Percentiles rank a stretch among this genome's conserved stretches.
Evolutionary conservation across 2,888 invertebrate species (phyloP).

Genomic region (Luffia ferchaultella): DNA sequence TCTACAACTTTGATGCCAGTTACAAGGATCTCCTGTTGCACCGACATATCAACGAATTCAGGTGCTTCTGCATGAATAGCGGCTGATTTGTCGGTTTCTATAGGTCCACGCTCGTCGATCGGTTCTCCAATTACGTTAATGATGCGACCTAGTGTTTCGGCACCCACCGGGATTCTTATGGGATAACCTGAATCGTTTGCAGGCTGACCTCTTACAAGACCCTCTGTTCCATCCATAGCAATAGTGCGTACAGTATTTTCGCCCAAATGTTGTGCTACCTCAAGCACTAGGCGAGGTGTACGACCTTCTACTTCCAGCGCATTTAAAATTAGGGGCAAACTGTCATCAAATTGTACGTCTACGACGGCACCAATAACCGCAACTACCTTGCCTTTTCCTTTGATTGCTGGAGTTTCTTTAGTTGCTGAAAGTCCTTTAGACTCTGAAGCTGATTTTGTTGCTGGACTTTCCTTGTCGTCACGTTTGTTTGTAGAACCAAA

Average conservation of each 20-base stretch:
- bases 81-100: conserved; percentile 78
- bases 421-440: conserved; percentile 40
- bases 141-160: conserved; percentile 89
- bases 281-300: conserved; percentile 78
- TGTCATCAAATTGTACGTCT: conserved; percentile 95
- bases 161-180: conserved; percentile 92
- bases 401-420: conserved; percentile 30
- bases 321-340: conserved; percentile 92
- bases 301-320: conserved; percentile 92
- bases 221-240: conserved; percentile 95
- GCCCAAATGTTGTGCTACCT: conserved; percentile 93
- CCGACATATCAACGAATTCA: conserved; percentile 91
- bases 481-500: conserved; percentile 36
- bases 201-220: conserved; percentile 85
- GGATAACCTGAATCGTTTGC: conserved; percentile 86
- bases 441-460: background rate
- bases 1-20: conserved; percentile 97
- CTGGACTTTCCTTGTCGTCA: too few relatives aligned
- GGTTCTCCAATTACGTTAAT: conserved; percentile 91
- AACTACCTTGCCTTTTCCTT: conserved; percentile 75
- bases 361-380: conserved; percentile 99
- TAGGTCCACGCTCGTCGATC: conserved; percentile 91
- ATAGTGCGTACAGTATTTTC: conserved; percentile 91
- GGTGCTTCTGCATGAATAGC: conserved; percentile 92
- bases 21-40: conserved; percentile 88